Base-by-base conservation (phyloP, 2,113 vertebrate species). In the Rhinoptilus africanus region DNA sequence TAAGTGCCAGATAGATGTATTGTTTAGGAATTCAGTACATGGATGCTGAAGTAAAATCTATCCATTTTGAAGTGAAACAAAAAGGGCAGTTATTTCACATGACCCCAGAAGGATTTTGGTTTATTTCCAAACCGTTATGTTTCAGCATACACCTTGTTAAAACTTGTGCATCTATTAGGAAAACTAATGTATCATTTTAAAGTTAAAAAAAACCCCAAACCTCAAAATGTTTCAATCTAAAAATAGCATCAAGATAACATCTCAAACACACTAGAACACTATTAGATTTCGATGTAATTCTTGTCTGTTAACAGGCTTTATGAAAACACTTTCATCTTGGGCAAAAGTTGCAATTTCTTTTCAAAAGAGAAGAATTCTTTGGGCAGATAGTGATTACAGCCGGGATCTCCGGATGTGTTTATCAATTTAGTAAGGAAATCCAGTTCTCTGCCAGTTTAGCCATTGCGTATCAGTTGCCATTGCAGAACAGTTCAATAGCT, bases 91-190 rank as follows among this genome's bases (percentile, higher is more conserved):
- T 80, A 66, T 48, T 97, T 97, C 90, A 74, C 78, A 82, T 87
- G 85, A 94, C 69, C 66, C 57, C 74, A 60, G 76, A 59, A 84
- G 11, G 87, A 68, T 89, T 96, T 88, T 64, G 51, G 0, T 12
- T 41, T 89, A 77, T 69, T 22, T 15, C 79, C 47, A 78, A 74
- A 87, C 39, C 0, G 8, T 67, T 89, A n/a, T 28, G 32, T 92
- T 91, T 95, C 80, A 94, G 69, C 39, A 60, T 77, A 87, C 35
- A 72, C 93, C 94, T 96, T 94, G 39, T 85, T 94, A 84, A 91
- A 84, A 74, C 64, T 81, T 56, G 1, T 63, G 7, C 67, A 43
- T 67, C 10, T 78, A 23, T 82, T 89, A 57, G 47, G 48, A 92
- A 89, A 96, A 59, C 14, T 68, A 50, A 87, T 81, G 27, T 87